phyloP scores from a whole-genome alignment of 2,888 invertebrate species.

The Phorcus lineatus region DNA sequence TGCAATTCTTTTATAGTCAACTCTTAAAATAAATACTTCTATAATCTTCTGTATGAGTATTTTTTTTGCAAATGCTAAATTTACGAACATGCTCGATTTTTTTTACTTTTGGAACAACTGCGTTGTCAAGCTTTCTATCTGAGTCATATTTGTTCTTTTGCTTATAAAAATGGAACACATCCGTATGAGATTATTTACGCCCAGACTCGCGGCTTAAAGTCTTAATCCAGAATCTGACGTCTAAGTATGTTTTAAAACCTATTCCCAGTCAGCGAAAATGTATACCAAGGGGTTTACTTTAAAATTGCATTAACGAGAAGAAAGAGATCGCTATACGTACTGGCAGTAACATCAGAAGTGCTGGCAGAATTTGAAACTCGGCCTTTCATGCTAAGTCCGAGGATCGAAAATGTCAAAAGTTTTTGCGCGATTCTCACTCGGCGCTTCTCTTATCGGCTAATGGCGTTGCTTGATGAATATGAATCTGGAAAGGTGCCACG shows the following conservation, averaged over 20 bases:
- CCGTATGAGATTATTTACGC: neutral
- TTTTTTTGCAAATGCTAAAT: no score
- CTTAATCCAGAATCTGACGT: neutral
- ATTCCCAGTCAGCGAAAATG: neutral
- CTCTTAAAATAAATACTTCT: no score
- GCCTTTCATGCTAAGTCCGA: neutral
- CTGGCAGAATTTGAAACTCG: neutral
- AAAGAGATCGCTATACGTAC: neutral
- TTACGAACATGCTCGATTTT: no score
- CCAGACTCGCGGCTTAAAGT: neutral
- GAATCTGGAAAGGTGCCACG: neutral
- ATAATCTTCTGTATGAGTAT: no score
- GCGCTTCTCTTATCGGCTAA: neutral
- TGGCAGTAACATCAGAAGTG: neutral
- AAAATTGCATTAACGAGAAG: neutral
- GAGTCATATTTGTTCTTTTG: neutral
- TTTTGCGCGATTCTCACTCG: neutral
- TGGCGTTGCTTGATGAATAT: neutral
- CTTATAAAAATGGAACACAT: neutral
- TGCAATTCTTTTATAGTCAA: no score
- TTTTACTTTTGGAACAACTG: no score
- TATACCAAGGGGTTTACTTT: neutral
- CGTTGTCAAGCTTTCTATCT: no score
- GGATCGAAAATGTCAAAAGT: conserved; percentile 4
- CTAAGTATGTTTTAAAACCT: neutral